Percentiles rank a stretch among this genome's conserved stretches.
Conservation (phyloP, 2,797 vertebrate species). For the Hapalemur alaotrensis region DNA sequence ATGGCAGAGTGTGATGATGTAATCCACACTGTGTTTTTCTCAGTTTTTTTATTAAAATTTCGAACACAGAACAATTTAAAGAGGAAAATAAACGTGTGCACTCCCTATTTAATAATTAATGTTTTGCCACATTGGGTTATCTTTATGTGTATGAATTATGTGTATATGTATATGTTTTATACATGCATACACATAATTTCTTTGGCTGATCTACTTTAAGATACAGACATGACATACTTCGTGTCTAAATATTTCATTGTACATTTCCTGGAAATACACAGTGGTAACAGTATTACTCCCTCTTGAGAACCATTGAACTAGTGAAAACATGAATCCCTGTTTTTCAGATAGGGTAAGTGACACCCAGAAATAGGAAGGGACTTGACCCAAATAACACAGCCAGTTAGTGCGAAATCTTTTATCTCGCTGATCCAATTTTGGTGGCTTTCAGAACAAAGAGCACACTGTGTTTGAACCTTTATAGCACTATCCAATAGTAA, state of each 20-base stretch:
- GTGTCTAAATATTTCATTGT: background rate
- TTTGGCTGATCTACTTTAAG: background rate
- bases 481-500: background rate
- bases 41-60: background rate
- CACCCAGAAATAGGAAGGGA: conserved; percentile 1
- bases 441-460: conserved; percentile 1
- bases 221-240: background rate
- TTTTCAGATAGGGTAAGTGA: background rate
- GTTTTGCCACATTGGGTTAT: background rate
- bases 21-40: background rate
- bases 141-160: background rate
- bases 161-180: background rate
- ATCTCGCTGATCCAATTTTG: background rate
- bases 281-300: background rate
- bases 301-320: background rate
- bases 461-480: background rate
- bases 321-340: conserved; percentile 1
- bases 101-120: background rate
- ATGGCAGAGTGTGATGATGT: background rate
- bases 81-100: background rate
- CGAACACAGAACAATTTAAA: background rate
- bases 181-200: background rate
- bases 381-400: background rate
- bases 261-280: background rate
- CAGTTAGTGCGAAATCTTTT: background rate